These are phyloP conservation scores for Mythimna ferrago DNA, from an alignment of 2,888 invertebrate species.

Conservation along the genomic window DNA sequence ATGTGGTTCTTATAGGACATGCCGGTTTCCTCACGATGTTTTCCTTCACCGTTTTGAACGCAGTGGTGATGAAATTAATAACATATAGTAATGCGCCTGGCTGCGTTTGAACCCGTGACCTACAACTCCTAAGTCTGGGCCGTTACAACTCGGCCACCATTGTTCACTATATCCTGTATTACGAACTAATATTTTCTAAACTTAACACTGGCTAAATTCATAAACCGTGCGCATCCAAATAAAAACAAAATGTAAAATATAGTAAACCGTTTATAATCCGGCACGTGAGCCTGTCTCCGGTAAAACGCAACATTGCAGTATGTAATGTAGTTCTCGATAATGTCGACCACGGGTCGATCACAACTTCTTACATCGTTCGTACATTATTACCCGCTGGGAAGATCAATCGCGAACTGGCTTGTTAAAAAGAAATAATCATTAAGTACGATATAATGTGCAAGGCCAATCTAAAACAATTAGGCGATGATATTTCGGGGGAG, in stretches of 20 bases:
- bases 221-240: no score
- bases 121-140: no score
- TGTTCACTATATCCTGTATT: no score
- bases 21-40: no score
- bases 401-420: constrained; percentile 48
- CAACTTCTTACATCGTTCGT: constrained; percentile 38
- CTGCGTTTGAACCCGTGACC: no score
- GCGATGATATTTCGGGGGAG: constrained; percentile 34
- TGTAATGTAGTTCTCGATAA: constrained; percentile 18
- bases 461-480: constrained; percentile 54
- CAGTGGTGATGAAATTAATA: no score
- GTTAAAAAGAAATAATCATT: constrained; percentile 64
- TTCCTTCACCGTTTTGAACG: no score
- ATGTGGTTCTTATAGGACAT: no score
- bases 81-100: no score
- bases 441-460: constrained; percentile 45
- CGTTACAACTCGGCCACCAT: no score
- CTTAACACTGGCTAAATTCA: no score
- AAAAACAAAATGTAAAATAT: background rate
- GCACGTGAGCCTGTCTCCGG: constrained; percentile 1
- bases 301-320: constrained; percentile 24
- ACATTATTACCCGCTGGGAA: constrained; percentile 44
- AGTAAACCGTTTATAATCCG: constrained; percentile 5
- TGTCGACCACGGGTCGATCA: constrained; percentile 32
- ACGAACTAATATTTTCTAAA: no score